A percentile compares a stretch with the other conserved stretches of the same genome.
phyloP scores from a whole-genome alignment of 2,888 invertebrate species.

The Lasioglossum figueresi region DNA sequence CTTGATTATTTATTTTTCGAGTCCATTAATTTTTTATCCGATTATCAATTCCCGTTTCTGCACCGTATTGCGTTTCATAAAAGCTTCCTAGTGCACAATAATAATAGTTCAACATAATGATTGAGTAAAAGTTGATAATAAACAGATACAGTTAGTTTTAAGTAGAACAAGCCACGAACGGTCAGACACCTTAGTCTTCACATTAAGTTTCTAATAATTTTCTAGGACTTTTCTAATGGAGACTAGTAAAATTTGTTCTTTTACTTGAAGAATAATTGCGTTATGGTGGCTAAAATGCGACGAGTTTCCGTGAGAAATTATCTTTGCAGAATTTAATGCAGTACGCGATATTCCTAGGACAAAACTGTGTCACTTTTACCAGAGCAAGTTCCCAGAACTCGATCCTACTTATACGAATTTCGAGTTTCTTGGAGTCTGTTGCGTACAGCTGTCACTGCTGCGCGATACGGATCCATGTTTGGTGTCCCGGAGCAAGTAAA shows the following conservation, averaged over 20 bases:
- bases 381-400: constrained; percentile 42
- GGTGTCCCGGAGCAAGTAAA: constrained; percentile 48
- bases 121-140: background rate
- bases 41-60: background rate
- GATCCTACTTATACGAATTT: constrained; percentile 49
- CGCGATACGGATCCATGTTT: constrained; percentile 51
- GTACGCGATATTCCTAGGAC: constrained; percentile 7
- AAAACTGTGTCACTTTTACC: constrained; percentile 52
- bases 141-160: background rate
- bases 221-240: background rate
- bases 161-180: background rate
- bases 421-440: constrained; percentile 56
- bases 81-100: background rate
- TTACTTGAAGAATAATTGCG: background rate
- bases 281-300: background rate
- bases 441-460: constrained; percentile 54
- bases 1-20: background rate
- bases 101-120: background rate
- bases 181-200: background rate
- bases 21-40: background rate
- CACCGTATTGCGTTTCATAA: background rate
- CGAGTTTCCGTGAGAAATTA: background rate
- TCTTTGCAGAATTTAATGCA: background rate
- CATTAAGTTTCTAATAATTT: background rate
- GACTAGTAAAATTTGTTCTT: background rate